Evolutionary conservation across 2,888 invertebrate species (phyloP).

Genomic region (Eupithecia inturbata): DNA sequence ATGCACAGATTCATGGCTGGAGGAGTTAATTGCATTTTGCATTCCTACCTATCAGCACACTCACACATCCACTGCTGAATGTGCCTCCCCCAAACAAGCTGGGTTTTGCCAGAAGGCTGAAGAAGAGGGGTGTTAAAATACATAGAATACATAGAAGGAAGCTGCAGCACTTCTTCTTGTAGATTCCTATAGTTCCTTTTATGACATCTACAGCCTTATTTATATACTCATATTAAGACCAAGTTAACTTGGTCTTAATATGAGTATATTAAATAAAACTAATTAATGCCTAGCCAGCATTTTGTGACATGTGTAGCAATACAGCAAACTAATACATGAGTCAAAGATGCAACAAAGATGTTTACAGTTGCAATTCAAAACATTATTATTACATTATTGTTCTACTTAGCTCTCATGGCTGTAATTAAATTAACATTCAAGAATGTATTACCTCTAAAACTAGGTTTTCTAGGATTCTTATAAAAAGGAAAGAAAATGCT

Average conservation of each 20-base stretch:
- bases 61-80: too few species aligned
- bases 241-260: too few species aligned
- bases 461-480: not conserved
- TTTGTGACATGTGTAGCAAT: not conserved
- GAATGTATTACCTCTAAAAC: not conserved
- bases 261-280: too few species aligned
- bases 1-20: not conserved
- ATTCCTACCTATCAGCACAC: too few species aligned
- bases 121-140: too few species aligned
- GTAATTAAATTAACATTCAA: not conserved
- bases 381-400: constrained; percentile 3
- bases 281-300: not conserved
- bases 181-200: not conserved
- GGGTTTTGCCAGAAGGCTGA: too few species aligned
- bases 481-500: not conserved
- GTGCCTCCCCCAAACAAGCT: too few species aligned
- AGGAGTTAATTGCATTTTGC: not conserved
- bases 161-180: not conserved
- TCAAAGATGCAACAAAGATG: constrained; percentile 3
- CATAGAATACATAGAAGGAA: too few species aligned
- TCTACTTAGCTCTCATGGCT: not conserved
- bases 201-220: not conserved
- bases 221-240: too few species aligned
- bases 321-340: not conserved
- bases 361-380: not conserved